A percentile compares a stretch with the other conserved stretches of the same genome.
These are phyloP conservation scores for Pseudomyrmex flavicornis DNA, from an alignment of 1,140 invertebrate genomes.

Conservation along the genomic window DNA sequence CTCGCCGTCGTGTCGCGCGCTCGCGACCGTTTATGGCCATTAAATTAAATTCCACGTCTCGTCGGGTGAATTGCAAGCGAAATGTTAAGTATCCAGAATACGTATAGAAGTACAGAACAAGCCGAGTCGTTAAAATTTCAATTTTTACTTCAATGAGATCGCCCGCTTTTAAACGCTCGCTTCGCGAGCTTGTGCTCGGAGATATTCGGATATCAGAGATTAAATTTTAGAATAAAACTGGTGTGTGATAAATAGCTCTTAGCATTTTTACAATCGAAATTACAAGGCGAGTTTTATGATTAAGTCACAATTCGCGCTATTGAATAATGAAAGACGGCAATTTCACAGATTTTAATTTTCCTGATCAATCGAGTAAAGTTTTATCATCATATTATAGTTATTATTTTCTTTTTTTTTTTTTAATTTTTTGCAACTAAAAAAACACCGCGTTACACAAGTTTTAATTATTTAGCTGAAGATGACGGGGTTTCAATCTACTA, in stretches of 20 bases:
- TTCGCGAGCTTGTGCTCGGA: not conserved
- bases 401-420: not conserved
- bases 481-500: not conserved
- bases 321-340: not conserved
- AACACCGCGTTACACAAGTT: not conserved
- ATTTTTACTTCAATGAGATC: conserved; percentile 49
- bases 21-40: conserved; percentile 71
- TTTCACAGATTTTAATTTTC: not conserved
- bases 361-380: not conserved
- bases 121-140: conserved; percentile 43
- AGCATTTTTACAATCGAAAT: not conserved
- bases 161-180: not conserved
- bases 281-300: not conserved
- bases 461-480: not conserved
- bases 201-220: not conserved
- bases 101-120: not conserved
- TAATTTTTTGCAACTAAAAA: not conserved
- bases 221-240: not conserved
- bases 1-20: conserved; percentile 50
- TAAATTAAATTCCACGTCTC: conserved; percentile 73
- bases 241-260: not conserved
- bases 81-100: conserved; percentile 25
- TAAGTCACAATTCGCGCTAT: not conserved
- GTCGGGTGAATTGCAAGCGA: conserved; percentile 41
- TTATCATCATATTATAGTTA: not conserved